Evolutionary conservation across 1,140 invertebrate species (phyloP), one percentile per base, ranked within the genome.

Genomic region (Lepidurus arcticus): DNA sequence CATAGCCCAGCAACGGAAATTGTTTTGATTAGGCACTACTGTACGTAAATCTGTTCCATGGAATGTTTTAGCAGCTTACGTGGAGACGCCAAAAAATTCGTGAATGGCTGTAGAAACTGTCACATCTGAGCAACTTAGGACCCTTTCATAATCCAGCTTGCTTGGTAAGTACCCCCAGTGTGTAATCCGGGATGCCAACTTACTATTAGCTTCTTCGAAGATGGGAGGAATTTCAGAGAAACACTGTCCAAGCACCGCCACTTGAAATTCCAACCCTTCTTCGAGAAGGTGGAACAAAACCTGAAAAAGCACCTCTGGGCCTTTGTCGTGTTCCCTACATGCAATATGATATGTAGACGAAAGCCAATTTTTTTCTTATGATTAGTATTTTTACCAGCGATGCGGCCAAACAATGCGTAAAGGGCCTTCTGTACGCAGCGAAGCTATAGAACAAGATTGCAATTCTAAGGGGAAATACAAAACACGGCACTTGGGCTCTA

Each of bases 361-460:
- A 77, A 43, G 24, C 6, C 13, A 76, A 74, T 65, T 42, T 43
- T 76, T 21, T n/a, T 44, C 13, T 9, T 13, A 42, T 74, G 26
- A 16, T 45, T 24, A n/a, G 5, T 75, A 43, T 24, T 44, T 44
- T 80, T 84, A 88, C 88, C 92, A 93, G 82, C 92, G 85, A 85
- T 93, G 92, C 16, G 92, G 90, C 92, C 92, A 93, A 21, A 93
- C 87, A 47, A 93, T 88, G 83, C 90, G 89, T 16, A 92, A 83
- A 80, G 81, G 84, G 81, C 76, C 81, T 73, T 76, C 45, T 78
- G 80, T 79, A 76, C 80, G 79, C 81, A 80, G 44, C 45, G 74
- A 79, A 73, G 26, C 26, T n/a, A 80, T 43, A 16, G n/a, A 26
- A 6, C 42, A 53, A 43, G 11, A 44, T 65, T 80, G 24, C 7